These are phyloP conservation scores for Hemiprocne comata DNA, from an alignment of 2,113 vertebrate species.

Conservation along the genomic window DNA sequence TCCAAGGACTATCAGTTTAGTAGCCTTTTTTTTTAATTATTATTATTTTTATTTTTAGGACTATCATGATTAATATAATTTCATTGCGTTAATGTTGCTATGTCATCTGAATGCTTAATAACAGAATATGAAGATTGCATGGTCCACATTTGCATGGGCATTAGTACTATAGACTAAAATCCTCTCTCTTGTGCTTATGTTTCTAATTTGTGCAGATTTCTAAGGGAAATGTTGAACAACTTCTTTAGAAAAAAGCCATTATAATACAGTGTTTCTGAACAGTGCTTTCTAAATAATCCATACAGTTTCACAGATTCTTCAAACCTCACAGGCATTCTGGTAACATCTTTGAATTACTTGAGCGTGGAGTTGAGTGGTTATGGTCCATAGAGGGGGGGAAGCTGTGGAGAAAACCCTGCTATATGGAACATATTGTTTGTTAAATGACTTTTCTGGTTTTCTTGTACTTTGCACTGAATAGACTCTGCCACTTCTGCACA, in stretches of 20 bases:
- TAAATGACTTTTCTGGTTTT: not conserved
- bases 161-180: not conserved
- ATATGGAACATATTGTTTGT: not conserved
- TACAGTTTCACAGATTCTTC: not conserved
- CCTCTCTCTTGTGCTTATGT: not conserved
- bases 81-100: not conserved
- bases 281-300: not conserved
- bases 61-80: not conserved
- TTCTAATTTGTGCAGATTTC: not conserved
- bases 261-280: not conserved
- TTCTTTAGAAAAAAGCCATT: not conserved
- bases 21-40: not conserved
- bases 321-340: slow-evolving; percentile 1
- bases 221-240: not conserved
- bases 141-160: not conserved
- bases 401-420: not conserved
- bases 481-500: not conserved
- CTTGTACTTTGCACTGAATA: not conserved
- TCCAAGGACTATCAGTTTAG: not conserved
- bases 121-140: not conserved
- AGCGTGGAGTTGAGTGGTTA: not conserved
- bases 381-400: not conserved
- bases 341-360: slow-evolving; percentile 24
- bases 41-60: not conserved
- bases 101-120: not conserved